Conservation (phyloP, 2,113 vertebrate species). For the Psittacus erithacus region DNA sequence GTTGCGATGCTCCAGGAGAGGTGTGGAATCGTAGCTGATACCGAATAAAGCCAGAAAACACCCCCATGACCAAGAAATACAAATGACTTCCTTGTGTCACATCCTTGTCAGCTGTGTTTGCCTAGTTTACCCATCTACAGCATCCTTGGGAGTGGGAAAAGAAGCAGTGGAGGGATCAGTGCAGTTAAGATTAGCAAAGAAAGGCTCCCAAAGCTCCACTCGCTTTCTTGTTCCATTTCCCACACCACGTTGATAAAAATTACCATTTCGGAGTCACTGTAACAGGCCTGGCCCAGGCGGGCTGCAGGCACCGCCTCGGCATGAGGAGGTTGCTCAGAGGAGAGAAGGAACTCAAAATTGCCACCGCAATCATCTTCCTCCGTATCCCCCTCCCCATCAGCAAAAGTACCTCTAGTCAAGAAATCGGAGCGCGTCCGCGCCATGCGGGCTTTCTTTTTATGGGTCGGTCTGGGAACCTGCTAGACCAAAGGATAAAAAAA, state of each 20-base stretch:
- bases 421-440: conserved; percentile 99
- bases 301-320: conserved; percentile 82
- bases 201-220: conserved; percentile 63
- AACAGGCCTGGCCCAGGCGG: conserved; percentile 89
- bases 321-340: conserved; percentile 85
- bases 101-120: conserved; percentile 31
- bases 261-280: conserved; percentile 99
- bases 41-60: background rate
- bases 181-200: conserved; percentile 83
- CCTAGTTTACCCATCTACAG: conserved; percentile 48
- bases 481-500: conserved; percentile 84
- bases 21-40: background rate
- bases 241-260: conserved; percentile 74
- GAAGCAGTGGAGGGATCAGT: conserved; percentile 75
- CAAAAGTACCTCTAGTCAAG: conserved; percentile 93
- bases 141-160: conserved; percentile 49
- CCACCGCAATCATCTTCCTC: conserved; percentile 93
- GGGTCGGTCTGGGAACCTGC: conserved; percentile 85
- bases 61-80: background rate
- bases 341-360: conserved; percentile 80
- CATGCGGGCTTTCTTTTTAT: conserved; percentile 99
- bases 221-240: conserved; percentile 14
- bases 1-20: background rate
- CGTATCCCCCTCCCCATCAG: conserved; percentile 89
- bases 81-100: background rate